phyloP scores from a whole-genome alignment of 2,888 invertebrate species.

The Leptinotarsa haldemani region DNA sequence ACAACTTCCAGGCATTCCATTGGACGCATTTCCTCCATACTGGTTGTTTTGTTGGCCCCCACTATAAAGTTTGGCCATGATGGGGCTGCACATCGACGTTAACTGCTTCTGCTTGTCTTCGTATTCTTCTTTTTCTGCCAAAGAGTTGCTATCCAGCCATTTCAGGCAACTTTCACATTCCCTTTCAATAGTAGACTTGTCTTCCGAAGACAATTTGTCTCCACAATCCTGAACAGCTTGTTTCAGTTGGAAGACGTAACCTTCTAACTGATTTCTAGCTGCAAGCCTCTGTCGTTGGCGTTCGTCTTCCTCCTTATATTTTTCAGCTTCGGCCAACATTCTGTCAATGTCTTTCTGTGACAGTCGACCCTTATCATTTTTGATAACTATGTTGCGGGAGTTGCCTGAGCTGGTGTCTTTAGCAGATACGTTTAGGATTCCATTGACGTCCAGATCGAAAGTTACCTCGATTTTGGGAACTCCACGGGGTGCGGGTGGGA shows the following conservation, averaged over 20 bases:
- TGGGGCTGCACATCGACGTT: conserved; percentile 65
- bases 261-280: conserved; percentile 79
- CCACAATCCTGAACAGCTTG: conserved; percentile 66
- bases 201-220: conserved; percentile 71
- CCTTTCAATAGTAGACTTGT: conserved; percentile 70
- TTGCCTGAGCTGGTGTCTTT: conserved; percentile 74
- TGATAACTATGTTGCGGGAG: conserved; percentile 81
- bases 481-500: conserved; percentile 78
- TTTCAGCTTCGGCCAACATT: conserved; percentile 81
- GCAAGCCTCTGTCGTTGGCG: conserved; percentile 75
- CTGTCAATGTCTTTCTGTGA: conserved; percentile 85
- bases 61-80: conserved; percentile 71
- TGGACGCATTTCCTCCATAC: conserved; percentile 23
- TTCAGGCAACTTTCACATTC: conserved; percentile 71
- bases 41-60: conserved; percentile 47
- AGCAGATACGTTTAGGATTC: conserved; percentile 73
- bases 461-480: conserved; percentile 65
- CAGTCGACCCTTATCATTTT: conserved; percentile 84
- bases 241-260: conserved; percentile 76
- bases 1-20: conserved; percentile 44
- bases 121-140: conserved; percentile 76
- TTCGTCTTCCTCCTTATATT: conserved; percentile 79
- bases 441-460: conserved; percentile 52
- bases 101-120: conserved; percentile 71
- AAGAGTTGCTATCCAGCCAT: conserved; percentile 77